Evolutionary conservation across 2,797 vertebrate genomes (phyloP).

Genomic region (Peromyscus eremicus): DNA sequence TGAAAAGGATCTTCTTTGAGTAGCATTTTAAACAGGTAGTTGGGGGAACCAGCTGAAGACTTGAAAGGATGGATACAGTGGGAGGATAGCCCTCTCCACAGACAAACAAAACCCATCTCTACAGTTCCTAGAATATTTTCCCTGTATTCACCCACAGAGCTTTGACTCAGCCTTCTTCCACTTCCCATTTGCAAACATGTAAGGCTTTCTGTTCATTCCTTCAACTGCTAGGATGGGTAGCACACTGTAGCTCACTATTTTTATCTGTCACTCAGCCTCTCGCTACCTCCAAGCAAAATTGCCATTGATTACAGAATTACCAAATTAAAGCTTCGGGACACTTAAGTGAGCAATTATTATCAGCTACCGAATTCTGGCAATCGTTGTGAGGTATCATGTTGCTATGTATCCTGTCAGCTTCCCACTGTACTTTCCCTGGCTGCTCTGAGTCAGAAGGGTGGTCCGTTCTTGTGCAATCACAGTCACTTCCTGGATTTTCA

Average conservation of each 20-base stretch:
- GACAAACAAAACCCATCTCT: neutral
- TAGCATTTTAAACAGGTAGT: neutral
- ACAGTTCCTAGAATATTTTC: neutral
- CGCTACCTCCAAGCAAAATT: conserved; percentile 49
- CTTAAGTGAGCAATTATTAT: conserved; percentile 83
- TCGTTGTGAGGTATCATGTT: neutral
- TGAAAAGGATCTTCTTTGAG: neutral
- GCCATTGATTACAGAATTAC: conserved; percentile 79
- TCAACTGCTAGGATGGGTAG: neutral
- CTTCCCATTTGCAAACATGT: neutral
- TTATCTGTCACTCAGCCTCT: conserved; percentile 68
- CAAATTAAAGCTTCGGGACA: conserved; percentile 79
- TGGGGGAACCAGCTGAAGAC: neutral
- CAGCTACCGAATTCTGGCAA: conserved; percentile 66
- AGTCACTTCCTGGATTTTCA: neutral
- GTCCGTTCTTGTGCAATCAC: neutral
- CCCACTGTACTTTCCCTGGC: neutral
- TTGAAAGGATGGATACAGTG: neutral
- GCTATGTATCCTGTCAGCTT: conserved; percentile 39
- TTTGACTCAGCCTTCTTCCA: neutral
- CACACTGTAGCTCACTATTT: neutral
- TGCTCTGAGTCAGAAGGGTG: neutral
- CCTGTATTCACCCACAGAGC: neutral
- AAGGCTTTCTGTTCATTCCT: neutral
- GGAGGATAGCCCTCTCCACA: neutral